Base-by-base conservation (phyloP, 2,888 invertebrate species). In the Rhamphomyia laevipes region DNA sequence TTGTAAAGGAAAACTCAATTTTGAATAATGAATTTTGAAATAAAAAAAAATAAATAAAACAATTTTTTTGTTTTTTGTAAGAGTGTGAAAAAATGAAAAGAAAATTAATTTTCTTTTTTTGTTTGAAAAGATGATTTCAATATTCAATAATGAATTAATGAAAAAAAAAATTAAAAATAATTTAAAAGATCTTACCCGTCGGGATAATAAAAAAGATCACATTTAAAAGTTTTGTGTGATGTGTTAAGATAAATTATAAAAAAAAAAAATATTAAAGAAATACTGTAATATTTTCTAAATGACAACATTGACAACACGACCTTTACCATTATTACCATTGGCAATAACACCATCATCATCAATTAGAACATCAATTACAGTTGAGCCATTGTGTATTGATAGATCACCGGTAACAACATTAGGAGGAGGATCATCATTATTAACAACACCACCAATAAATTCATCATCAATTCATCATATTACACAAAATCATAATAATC, bases 261-360 rank as follows among this genome's bases (percentile, higher is more conserved):
- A 17, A 18, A 18, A 9, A 10, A 40, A 2, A 17, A 18, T 11
- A 6, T 17, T 40, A 40, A 41, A 27, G 9, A 27, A 27, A 27
- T 7, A 27, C 23, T 27, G 6, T 9, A 45, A 43, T 37, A 50
- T 46, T 45, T 50, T 50, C 46, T 51, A 49, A 48, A 60, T 60
- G 59, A 57, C 59, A 55, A 59, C 58, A 43, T 52, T 61, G 54
- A 59, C 59, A 46, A 57, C 59, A 45, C 55, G 58, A 31, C 55
- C 55, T 47, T 50, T 54, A 21, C 47, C 55, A 37, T 44, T 52
- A 50, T 53, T 53, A 49, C 54, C 51, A 44, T 43, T 43, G 27
- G 30, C 27, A 30, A 27, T 30, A 43, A 4, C 13, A 16, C 21
- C 23, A 27, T 27, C 23, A 27, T 27, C 23, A 27, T 37, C 15